phyloP scores from a whole-genome alignment of 2,113 vertebrate genomes.

The Stomatorhinus ivindoensis region DNA sequence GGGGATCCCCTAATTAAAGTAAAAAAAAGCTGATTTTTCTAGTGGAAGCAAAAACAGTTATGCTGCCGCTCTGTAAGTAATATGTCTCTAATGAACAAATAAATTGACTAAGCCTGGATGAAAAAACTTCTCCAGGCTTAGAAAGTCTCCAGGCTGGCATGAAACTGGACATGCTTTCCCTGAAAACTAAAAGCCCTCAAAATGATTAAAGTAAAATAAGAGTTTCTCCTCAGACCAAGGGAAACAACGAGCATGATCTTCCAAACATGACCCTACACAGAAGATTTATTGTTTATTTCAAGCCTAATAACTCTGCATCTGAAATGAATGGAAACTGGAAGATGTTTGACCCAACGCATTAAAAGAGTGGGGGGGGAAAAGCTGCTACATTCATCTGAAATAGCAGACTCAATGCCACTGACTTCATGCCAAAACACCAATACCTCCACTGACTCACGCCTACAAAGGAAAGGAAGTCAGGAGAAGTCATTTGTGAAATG shows the following conservation, averaged over 20 bases:
- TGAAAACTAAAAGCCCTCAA: not conserved
- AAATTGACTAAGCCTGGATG: not conserved
- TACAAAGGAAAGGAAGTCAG: not conserved
- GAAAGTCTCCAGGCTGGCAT: not conserved
- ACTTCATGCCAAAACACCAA: not conserved
- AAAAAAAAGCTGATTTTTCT: not conserved
- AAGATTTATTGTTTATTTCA: not conserved
- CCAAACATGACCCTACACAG: not conserved
- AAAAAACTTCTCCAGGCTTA: not conserved
- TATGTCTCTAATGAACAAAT: not conserved
- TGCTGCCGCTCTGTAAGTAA: not conserved
- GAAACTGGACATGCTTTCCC: not conserved
- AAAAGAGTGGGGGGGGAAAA: not conserved
- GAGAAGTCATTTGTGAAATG: not conserved
- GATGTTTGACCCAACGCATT: not conserved
- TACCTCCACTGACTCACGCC: not conserved
- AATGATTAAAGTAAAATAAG: not conserved
- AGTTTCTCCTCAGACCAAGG: not conserved
- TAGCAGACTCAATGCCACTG: not conserved
- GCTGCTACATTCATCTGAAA: not conserved
- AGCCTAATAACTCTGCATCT: not conserved
- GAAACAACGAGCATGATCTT: not conserved
- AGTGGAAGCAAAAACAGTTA: not conserved
- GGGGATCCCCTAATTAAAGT: conserved; percentile 9
- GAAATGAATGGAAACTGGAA: not conserved